Percentiles rank a stretch among this genome's conserved stretches.
Evolutionary conservation across 64 coral and sea anemone genomes (phyloP).

Genomic region (Actinia tenebrosa): DNA sequence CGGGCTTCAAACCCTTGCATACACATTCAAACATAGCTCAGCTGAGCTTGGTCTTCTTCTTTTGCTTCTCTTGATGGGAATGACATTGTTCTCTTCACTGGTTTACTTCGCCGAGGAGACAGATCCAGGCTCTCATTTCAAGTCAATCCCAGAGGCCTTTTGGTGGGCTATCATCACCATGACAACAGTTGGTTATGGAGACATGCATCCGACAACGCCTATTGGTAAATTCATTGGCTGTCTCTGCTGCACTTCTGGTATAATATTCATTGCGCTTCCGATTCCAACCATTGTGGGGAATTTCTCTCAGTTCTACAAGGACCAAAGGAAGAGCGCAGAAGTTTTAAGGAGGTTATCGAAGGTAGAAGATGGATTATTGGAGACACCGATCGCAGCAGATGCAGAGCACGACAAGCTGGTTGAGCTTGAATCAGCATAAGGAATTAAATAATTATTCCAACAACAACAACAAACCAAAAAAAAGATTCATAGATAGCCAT

Average conservation of each 20-base stretch:
- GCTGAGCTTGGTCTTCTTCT: slow-evolving; percentile 64
- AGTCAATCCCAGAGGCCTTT: slow-evolving; percentile 78
- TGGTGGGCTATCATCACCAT: slow-evolving; percentile 93
- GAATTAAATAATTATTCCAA: no score
- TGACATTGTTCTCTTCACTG: slow-evolving; percentile 69
- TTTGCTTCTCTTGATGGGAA: slow-evolving; percentile 57
- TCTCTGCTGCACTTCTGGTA: slow-evolving; percentile 68
- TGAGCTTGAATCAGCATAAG: not conserved
- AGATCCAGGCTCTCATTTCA: slow-evolving; percentile 35
- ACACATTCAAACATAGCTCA: slow-evolving; percentile 68
- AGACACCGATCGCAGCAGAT: not conserved
- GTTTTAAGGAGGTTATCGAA: slow-evolving; percentile 3
- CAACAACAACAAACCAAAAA: no score
- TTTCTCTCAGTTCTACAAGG: slow-evolving; percentile 50
- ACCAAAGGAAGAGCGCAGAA: slow-evolving; percentile 23
- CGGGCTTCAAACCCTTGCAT: slow-evolving; percentile 75
- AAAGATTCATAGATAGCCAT: not conserved
- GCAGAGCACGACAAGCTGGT: not conserved
- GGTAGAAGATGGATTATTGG: not conserved
- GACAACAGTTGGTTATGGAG: slow-evolving; percentile 84
- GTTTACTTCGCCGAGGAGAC: slow-evolving; percentile 71
- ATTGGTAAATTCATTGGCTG: slow-evolving; percentile 67
- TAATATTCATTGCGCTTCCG: slow-evolving; percentile 78
- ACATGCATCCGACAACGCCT: slow-evolving; percentile 59
- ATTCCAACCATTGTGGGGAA: slow-evolving; percentile 72